Conservation (phyloP, 2,888 invertebrate species). For the Endotricha flammealis region DNA sequence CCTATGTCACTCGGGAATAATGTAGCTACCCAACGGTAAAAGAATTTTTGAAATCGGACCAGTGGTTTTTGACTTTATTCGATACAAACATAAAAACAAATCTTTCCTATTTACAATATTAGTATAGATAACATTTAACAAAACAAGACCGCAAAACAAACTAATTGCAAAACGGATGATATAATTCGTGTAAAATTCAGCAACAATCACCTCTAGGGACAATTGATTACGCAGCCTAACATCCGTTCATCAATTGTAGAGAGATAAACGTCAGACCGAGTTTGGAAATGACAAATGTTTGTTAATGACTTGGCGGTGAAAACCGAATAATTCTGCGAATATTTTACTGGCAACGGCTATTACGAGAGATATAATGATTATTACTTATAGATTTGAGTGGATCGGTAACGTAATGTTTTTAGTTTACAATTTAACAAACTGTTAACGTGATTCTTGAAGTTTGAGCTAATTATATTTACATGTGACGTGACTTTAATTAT, state of each 20-base stretch:
- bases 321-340: constrained; percentile 55
- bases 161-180: constrained; percentile 32
- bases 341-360: constrained; percentile 36
- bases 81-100: too few relatives aligned
- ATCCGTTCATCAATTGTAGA: constrained; percentile 69
- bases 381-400: constrained; percentile 18
- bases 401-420: constrained; percentile 30
- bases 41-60: too few relatives aligned
- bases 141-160: constrained; percentile 27
- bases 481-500: too few relatives aligned
- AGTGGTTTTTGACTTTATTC: too few relatives aligned
- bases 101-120: too few relatives aligned
- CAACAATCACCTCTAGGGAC: constrained; percentile 54
- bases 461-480: too few relatives aligned
- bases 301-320: constrained; percentile 62
- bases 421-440: constrained; percentile 8
- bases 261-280: constrained; percentile 66
- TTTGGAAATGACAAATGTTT: constrained; percentile 73
- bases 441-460: neutral
- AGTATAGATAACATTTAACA: too few relatives aligned
- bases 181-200: constrained; percentile 41
- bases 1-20: too few relatives aligned
- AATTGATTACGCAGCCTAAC: constrained; percentile 66
- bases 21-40: too few relatives aligned
- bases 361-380: constrained; percentile 31